Percentiles rank a stretch among this genome's conserved stretches.
Evolutionary conservation across 1,140 invertebrate genomes (phyloP).

Genomic region (Hestina assimilis): DNA sequence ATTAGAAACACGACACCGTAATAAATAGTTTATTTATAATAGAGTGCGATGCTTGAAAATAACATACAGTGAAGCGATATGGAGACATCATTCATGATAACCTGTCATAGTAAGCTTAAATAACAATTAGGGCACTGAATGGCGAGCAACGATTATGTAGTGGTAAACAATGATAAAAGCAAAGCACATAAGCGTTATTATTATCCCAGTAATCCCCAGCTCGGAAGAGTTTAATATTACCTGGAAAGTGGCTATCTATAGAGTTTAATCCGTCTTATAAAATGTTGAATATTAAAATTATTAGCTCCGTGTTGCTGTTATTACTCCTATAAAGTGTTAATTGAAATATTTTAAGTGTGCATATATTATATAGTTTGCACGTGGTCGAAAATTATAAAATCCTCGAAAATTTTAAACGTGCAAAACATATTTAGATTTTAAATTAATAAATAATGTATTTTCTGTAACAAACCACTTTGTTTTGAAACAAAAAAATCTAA

Average conservation of each 20-base stretch:
- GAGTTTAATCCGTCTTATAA: constrained; percentile 17
- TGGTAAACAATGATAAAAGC: constrained; percentile 56
- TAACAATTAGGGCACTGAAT: constrained; percentile 59
- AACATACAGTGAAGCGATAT: neutral
- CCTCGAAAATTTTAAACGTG: no score
- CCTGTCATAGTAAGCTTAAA: constrained; percentile 48
- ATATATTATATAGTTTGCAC: no score
- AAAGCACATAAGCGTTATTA: constrained; percentile 21
- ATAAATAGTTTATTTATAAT: no score
- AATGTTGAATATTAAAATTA: constrained; percentile 12
- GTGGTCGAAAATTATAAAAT: no score
- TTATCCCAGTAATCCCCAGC: constrained; percentile 16
- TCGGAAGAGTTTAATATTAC: constrained; percentile 15
- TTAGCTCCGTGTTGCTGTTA: neutral
- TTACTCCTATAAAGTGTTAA: no score
- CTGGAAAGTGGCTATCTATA: constrained; percentile 17
- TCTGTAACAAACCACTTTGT: neutral
- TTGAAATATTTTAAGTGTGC: neutral
- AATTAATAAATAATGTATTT: no score
- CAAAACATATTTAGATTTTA: no score
- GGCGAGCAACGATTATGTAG: constrained; percentile 47
- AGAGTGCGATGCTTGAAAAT: no score
- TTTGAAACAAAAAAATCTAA: neutral
- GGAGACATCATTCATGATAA: constrained; percentile 30
- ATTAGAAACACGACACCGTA: no score